Conservation (phyloP, 2,888 invertebrate genomes). For the Pollenia labialis region DNA sequence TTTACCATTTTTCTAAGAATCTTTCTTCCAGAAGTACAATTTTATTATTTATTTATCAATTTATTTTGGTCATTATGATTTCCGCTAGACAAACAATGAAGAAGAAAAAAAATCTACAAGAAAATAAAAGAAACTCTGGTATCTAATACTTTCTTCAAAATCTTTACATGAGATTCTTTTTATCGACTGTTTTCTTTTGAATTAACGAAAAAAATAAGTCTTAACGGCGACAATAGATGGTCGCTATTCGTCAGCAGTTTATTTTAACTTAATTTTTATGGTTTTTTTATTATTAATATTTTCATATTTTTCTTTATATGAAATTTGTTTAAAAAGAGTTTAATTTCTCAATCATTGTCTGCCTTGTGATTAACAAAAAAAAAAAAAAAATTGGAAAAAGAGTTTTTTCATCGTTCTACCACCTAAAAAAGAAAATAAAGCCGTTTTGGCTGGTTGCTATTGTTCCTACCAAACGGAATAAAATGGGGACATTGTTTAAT, state of each 20-base stretch:
- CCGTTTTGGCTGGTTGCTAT: conserved; percentile 61
- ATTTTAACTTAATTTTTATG: conserved; percentile 23
- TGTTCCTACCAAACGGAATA: conserved; percentile 14
- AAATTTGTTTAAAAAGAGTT: neutral
- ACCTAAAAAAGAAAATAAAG: conserved; percentile 45
- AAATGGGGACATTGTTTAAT: no score
- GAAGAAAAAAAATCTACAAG: neutral
- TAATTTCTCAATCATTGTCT: conserved; percentile 17
- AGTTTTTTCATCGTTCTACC: neutral
- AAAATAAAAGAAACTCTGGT: conserved; percentile 15
- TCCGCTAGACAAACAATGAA: conserved; percentile 46
- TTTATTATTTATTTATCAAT: conserved; percentile 45
- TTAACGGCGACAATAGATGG: conserved; percentile 52
- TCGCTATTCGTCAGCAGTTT: conserved; percentile 59
- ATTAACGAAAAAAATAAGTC: conserved; percentile 34
- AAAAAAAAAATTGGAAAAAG: neutral
- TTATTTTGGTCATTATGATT: conserved; percentile 60
- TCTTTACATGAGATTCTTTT: neutral
- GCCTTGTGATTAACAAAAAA: no score
- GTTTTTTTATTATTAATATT: conserved; percentile 21
- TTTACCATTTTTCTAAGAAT: neutral
- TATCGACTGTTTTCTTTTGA: neutral
- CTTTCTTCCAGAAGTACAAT: conserved; percentile 6
- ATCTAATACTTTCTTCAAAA: conserved; percentile 6
- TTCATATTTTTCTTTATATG: neutral